Percentiles rank a stretch among this genome's conserved stretches.
Conservation (phyloP, 2,888 invertebrate species). For the Cephus pygmeus region DNA sequence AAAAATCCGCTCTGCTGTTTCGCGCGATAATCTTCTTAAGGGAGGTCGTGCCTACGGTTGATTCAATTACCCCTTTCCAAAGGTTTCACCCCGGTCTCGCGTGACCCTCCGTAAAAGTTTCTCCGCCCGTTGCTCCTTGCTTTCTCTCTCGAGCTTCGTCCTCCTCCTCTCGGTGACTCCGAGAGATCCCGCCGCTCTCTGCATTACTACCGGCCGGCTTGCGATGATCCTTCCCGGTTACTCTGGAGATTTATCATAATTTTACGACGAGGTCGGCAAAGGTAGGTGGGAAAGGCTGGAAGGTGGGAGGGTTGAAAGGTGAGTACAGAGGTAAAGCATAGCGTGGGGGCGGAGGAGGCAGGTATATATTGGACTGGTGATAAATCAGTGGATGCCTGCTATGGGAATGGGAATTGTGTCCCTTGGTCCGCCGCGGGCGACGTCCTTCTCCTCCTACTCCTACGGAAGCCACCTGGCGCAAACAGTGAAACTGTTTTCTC, state of each 20-base stretch:
- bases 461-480: constrained; percentile 15
- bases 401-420: constrained; percentile 25
- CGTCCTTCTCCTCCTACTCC: constrained; percentile 8
- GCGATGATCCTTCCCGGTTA: neutral
- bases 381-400: constrained; percentile 28
- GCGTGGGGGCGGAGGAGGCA: constrained; percentile 9
- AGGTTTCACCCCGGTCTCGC: neutral
- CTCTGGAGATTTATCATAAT: constrained; percentile 32
- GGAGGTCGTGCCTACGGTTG: neutral
- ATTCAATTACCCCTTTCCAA: neutral
- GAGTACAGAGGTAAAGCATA: neutral
- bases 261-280: constrained; percentile 21
- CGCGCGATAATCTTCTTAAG: neutral
- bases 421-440: constrained; percentile 11
- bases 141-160: neutral
- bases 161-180: constrained; percentile 13
- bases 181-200: constrained; percentile 19
- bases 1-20: neutral
- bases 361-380: constrained; percentile 22
- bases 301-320: constrained; percentile 6
- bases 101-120: neutral
- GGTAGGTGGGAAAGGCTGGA: constrained; percentile 11
- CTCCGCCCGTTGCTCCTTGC: neutral
- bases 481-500: constrained; percentile 10
- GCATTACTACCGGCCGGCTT: constrained; percentile 10